Percentiles rank a stretch among this genome's conserved stretches.
Conservation (phyloP, 2,888 invertebrate species). For the Tiliacea aurago region DNA sequence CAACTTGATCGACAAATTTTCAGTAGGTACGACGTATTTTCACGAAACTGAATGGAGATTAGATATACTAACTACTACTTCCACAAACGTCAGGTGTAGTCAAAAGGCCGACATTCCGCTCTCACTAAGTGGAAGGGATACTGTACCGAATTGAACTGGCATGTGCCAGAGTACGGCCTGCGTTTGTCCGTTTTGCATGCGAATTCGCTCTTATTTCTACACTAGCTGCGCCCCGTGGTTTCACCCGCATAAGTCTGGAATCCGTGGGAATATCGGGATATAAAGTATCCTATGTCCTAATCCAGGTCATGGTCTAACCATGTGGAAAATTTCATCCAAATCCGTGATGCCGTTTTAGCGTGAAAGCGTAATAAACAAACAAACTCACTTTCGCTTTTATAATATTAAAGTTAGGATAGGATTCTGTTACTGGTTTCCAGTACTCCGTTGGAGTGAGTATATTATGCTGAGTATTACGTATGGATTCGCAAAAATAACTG, state of each 20-base stretch:
- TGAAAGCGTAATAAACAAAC: too few species aligned
- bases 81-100: slow-evolving; percentile 17
- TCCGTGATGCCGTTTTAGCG: too few species aligned
- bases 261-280: too few species aligned
- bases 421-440: slow-evolving; percentile 19
- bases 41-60: background rate
- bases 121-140: slow-evolving; percentile 5
- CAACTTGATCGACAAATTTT: background rate
- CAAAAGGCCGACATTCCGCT: slow-evolving; percentile 2
- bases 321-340: too few species aligned
- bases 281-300: too few species aligned
- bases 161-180: slow-evolving; percentile 13
- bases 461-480: background rate
- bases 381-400: too few species aligned
- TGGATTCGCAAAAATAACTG: background rate
- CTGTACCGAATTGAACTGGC: slow-evolving; percentile 20
- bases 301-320: too few species aligned
- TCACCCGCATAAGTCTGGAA: too few species aligned
- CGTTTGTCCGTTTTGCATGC: slow-evolving; percentile 15
- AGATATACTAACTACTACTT: too few species aligned
- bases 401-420: too few species aligned
- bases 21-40: too few species aligned
- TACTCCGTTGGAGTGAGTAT: background rate
- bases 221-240: too few species aligned
- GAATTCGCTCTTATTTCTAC: slow-evolving; percentile 9